Percentiles rank a stretch among this genome's conserved stretches.
Conservation (phyloP, 2,113 vertebrate species). For the Sinocyclocheilus anophthalmus region DNA sequence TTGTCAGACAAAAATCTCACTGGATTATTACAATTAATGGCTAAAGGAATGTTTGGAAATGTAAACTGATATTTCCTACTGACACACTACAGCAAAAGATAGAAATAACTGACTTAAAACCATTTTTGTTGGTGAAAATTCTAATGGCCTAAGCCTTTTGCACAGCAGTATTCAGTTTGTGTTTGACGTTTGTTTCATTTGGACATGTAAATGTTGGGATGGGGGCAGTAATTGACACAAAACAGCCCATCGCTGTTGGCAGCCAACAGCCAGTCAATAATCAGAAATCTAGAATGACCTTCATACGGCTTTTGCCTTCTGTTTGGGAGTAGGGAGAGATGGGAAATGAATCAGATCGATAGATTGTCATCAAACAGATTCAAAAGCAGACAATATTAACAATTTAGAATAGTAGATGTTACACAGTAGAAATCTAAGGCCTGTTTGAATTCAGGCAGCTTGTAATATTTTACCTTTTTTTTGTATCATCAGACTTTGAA, state of each 20-base stretch:
- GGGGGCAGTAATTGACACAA: conserved; percentile 14
- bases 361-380: neutral
- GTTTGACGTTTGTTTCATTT: neutral
- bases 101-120: neutral
- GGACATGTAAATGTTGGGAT: neutral
- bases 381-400: neutral
- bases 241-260: neutral
- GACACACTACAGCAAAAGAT: no score
- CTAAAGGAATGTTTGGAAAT: no score
- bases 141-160: no score
- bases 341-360: neutral
- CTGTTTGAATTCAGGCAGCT: neutral
- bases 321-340: neutral
- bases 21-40: no score
- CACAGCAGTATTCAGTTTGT: neutral
- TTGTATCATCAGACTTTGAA: conserved; percentile 66
- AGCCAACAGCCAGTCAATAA: neutral
- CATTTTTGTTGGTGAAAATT: no score
- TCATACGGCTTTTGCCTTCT: neutral
- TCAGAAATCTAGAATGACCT: neutral
- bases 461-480: neutral
- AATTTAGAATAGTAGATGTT: neutral
- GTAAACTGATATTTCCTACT: no score
- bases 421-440: neutral
- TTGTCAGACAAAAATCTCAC: no score